Conservation (phyloP, 2,888 invertebrate genomes). For the Busseola fusca region DNA sequence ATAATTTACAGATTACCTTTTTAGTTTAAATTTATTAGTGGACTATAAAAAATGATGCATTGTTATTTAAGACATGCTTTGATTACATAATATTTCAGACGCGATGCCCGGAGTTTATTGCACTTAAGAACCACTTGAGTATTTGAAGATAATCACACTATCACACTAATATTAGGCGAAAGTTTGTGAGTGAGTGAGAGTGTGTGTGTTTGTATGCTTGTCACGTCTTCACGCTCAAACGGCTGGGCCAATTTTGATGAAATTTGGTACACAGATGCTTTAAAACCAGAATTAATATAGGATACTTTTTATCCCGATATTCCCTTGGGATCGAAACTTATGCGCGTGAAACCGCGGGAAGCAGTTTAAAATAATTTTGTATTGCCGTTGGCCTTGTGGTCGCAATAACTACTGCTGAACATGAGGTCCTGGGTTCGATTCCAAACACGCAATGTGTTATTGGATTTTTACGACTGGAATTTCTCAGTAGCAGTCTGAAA, state of each 20-base stretch:
- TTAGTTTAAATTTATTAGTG: conserved; percentile 71
- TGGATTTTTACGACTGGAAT: background rate
- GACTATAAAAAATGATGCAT: conserved; percentile 71
- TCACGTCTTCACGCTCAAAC: too few species aligned
- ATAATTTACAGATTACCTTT: conserved; percentile 70
- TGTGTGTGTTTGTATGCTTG: too few species aligned
- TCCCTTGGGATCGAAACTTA: too few species aligned
- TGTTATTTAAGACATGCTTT: conserved; percentile 63
- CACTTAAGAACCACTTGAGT: conserved; percentile 41
- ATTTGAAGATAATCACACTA: background rate
- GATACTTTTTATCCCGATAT: too few species aligned
- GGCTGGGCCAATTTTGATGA: too few species aligned
- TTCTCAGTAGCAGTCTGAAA: background rate
- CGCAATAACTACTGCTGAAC: background rate
- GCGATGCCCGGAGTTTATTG: conserved; percentile 64
- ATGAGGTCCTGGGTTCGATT: background rate
- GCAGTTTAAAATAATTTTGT: background rate
- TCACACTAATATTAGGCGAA: too few species aligned
- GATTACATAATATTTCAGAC: conserved; percentile 68
- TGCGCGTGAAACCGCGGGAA: too few species aligned
- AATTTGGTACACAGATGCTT: too few species aligned
- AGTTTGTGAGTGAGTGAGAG: too few species aligned
- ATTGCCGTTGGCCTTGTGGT: background rate
- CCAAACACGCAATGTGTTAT: background rate
- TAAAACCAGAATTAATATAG: too few species aligned